These are phyloP conservation scores for Cryptoblepharus egeriae DNA, from an alignment of 2,797 vertebrate genomes.

Conservation along the genomic window DNA sequence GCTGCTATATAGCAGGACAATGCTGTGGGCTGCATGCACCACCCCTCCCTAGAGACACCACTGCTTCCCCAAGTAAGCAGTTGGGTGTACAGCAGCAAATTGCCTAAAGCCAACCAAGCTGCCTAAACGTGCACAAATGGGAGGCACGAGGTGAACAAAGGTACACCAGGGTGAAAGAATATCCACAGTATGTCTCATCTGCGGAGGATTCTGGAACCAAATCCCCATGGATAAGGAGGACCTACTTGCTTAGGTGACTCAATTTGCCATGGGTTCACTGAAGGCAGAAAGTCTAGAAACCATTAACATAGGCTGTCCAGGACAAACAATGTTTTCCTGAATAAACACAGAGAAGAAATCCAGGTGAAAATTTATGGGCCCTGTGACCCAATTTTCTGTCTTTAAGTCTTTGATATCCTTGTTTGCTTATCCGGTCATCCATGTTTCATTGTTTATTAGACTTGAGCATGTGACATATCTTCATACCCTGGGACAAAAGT, in stretches of 20 bases:
- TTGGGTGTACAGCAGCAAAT: too few species aligned
- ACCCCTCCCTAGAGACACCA: too few species aligned
- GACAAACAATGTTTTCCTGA: background rate
- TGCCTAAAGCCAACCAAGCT: too few species aligned
- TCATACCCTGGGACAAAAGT: constrained; percentile 24
- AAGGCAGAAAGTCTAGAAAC: background rate
- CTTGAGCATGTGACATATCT: constrained; percentile 40
- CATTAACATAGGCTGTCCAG: background rate
- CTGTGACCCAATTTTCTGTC: constrained; percentile 15
- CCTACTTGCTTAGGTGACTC: background rate
- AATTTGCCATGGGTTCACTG: background rate
- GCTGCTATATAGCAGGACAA: background rate
- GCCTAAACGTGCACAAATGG: too few species aligned
- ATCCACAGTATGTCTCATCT: too few species aligned
- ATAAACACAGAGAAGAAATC: background rate
- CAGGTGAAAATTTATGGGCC: background rate
- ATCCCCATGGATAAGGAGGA: too few species aligned
- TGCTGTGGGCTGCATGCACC: too few species aligned
- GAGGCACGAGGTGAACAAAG: too few species aligned
- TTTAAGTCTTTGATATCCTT: constrained; percentile 57
- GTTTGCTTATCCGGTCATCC: constrained; percentile 52
- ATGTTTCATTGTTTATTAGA: constrained; percentile 43
- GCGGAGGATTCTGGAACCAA: too few species aligned
- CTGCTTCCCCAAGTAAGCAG: too few species aligned
- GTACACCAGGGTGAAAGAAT: too few species aligned